These are phyloP conservation scores for Zaprionus camerounensis DNA, from an alignment of 1,140 invertebrate species.

Conservation along the genomic window DNA sequence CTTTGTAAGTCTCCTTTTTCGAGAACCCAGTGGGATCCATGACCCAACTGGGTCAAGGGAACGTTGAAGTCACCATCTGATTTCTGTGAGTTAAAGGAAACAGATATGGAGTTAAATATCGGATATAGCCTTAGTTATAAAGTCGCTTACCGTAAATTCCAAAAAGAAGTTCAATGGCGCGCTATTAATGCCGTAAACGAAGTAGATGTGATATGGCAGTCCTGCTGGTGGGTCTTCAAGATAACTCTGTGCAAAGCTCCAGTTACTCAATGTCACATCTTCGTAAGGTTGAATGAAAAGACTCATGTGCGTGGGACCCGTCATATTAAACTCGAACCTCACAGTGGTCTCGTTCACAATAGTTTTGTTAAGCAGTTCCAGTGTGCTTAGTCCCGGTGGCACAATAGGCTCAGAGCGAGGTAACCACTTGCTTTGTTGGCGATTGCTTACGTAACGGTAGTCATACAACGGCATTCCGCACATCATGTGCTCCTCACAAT, in stretches of 20 bases:
- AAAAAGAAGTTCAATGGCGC: slow-evolving; percentile 76
- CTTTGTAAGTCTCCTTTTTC: slow-evolving; percentile 34
- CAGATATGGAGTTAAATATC: no score
- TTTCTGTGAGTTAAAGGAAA: slow-evolving; percentile 74
- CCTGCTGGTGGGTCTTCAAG: slow-evolving; percentile 85
- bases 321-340: slow-evolving; percentile 60
- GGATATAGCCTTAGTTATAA: neutral
- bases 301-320: slow-evolving; percentile 90
- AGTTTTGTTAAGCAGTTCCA: slow-evolving; percentile 57
- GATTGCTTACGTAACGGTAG: slow-evolving; percentile 82
- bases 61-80: slow-evolving; percentile 72
- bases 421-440: slow-evolving; percentile 53
- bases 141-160: slow-evolving; percentile 17
- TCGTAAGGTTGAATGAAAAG: slow-evolving; percentile 88
- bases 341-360: slow-evolving; percentile 27
- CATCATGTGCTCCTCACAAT: slow-evolving; percentile 88
- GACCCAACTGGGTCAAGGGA: slow-evolving; percentile 52
- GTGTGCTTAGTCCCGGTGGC: slow-evolving; percentile 36
- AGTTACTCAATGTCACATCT: slow-evolving; percentile 86
- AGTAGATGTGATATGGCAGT: slow-evolving; percentile 88
- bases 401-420: slow-evolving; percentile 46
- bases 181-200: slow-evolving; percentile 86
- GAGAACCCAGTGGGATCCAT: slow-evolving; percentile 45
- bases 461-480: slow-evolving; percentile 91
- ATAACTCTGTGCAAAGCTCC: slow-evolving; percentile 86